phyloP scores from a whole-genome alignment of 2,797 vertebrate species.

The Acanthurus leucopareius region DNA sequence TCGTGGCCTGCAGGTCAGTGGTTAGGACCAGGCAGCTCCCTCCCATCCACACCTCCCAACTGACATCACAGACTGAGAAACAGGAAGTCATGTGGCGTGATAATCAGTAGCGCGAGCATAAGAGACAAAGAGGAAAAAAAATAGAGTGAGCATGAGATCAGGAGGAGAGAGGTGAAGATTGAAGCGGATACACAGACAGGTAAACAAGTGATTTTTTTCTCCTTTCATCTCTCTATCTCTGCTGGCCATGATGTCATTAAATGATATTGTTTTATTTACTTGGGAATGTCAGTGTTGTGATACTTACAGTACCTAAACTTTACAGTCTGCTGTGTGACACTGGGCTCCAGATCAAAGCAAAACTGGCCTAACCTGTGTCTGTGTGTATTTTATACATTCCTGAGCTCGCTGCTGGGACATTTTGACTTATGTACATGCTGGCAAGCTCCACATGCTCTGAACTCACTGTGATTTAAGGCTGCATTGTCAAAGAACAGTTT shows the following conservation, averaged over 20 bases:
- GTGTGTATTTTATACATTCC: slow-evolving; percentile 24
- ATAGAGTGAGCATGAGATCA: slow-evolving; percentile 49
- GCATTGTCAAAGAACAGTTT: slow-evolving; percentile 31
- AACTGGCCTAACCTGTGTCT: background rate
- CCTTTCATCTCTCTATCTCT: background rate
- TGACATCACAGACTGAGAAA: slow-evolving; percentile 57
- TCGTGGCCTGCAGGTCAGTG: slow-evolving; percentile 48
- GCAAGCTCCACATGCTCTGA: slow-evolving; percentile 14
- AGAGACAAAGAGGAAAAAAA: slow-evolving; percentile 31
- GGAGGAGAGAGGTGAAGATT: slow-evolving; percentile 41
- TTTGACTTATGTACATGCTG: slow-evolving; percentile 28
- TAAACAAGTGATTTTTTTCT: slow-evolving; percentile 42
- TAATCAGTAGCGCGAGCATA: slow-evolving; percentile 56
- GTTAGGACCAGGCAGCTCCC: slow-evolving; percentile 47
- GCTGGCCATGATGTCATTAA: background rate
- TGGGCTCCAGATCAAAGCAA: slow-evolving; percentile 33
- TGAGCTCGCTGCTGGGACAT: slow-evolving; percentile 5
- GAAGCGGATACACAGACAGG: slow-evolving; percentile 65
- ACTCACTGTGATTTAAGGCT: slow-evolving; percentile 35
- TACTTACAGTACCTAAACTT: background rate
- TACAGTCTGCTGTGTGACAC: background rate
- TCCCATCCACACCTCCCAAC: slow-evolving; percentile 61
- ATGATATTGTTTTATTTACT: background rate
- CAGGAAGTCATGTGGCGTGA: slow-evolving; percentile 67
- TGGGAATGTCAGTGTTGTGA: background rate